Evolutionary conservation across 2,113 vertebrate species (phyloP), one percentile per base, ranked within the genome.

Genomic region (Caretta caretta): DNA sequence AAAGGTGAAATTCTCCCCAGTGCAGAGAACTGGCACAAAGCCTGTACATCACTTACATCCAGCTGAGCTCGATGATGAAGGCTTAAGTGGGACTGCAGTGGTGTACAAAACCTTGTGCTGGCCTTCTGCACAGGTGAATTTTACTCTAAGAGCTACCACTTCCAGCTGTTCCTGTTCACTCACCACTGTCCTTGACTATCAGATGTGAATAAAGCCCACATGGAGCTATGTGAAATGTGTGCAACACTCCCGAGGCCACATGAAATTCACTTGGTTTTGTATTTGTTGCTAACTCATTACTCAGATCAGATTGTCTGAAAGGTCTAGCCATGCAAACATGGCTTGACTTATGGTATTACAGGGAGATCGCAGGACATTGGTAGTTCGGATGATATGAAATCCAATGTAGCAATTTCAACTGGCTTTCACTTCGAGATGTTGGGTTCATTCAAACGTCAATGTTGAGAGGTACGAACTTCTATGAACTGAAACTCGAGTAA

Each of bases 151-250:
- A 13, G 19, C 6, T 5, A 25, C 49, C 0, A 0, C 46, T 93
- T 29, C 46, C 95, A 54, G 69, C 62, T 88, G 62, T 62, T 83
- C 57, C 42, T 27, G 9, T 38, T 42, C 80, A 10, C 31, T 57
- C 57, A 65, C n/a, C 59, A 3, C 2, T 54, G 49, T 31, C 51
- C 29, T 1, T 17, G 22, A 69, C n/a, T 5, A 27, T 13, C 65
- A 80, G 25, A 0, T 51, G 2, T 25, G 35, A 16, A 65, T 27
- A 10, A 69, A 56, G 4, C 54, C 42, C 82, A 24, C 0, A 0
- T 35, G 65, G n/a, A 38, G 83, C 72, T 82, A 88, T 92, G 76
- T 29, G 78, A 90, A 81, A 57, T 24, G 90, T 83, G 29, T 85
- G 31, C 8, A 48, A 25, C 0, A 5, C 29, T 50, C 72, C 62